Evolutionary conservation across 2,797 vertebrate species (phyloP), one percentile per base, ranked within the genome.

Genomic region (Sebastes baramenuke): DNA sequence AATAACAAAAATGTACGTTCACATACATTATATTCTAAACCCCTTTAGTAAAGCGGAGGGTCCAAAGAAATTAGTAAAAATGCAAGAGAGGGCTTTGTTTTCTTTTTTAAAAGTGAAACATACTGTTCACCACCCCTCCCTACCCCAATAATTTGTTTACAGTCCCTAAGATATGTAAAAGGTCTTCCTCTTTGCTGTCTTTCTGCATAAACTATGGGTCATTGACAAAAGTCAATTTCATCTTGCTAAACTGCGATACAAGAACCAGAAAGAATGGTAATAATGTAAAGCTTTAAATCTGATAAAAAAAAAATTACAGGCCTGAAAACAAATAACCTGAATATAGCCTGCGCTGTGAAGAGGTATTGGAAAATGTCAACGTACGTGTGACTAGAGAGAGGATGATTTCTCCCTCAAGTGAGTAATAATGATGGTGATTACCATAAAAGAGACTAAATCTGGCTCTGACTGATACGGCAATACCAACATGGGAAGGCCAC

Each of bases 331-430:
- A 88, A 88, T 78, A 82, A 82, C 24, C 42, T 49, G 72, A 73
- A 82, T 77, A 72, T 10, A 61, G 72, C 65, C 68, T 52, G 73
- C 27, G 60, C 67, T 29, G 38, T 58, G 77, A 67, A 25, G 24
- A 79, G 65, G 80, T 89, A 90, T 89, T 90, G 82, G 74, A 88
- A 88, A 87, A 83, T 81, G 81, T 82, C 86, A 87, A 42, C 38
- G 60, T 84, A 27, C 8, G 20, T 77, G 66, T 52, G 67, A 68
- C 84, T 69, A 46, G 42, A 36, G 42, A 36, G 42, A 46, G 16
- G 60, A 77, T 77, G 29, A 89, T 87, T 30, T 79, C 46, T 71
- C 22, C 62, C 75, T 77, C 56, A 70, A 78, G 77, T 89, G 73
- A 84, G 77, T 65, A 85, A 85, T 88, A 88, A 87, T 88, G 73